Evolutionary conservation across 2,113 vertebrate species (phyloP).

Genomic region (Ammospiza nelsoni): DNA sequence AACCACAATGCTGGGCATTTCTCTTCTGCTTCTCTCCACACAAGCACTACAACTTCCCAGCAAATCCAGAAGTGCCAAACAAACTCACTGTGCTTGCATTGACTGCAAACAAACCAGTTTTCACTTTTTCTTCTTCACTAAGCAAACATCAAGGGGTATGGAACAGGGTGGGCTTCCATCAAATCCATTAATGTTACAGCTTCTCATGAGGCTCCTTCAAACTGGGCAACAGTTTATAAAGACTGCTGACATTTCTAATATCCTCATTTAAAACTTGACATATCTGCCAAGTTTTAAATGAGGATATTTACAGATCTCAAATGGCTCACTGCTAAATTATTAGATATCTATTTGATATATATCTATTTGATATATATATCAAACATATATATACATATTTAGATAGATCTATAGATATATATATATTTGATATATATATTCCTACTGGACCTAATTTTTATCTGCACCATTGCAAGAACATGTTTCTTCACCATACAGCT

Average conservation of each 20-base stretch:
- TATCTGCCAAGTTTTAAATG: background rate
- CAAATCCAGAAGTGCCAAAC: background rate
- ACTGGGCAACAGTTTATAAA: background rate
- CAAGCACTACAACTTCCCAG: background rate
- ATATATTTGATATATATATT: background rate
- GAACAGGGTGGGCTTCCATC: background rate
- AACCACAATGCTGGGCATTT: fast-evolving
- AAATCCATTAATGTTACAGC: background rate
- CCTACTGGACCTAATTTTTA: background rate
- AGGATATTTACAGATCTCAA: background rate
- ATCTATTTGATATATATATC: background rate
- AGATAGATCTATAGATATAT: background rate
- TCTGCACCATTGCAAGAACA: background rate
- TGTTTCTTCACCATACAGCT: background rate
- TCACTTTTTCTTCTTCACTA: background rate
- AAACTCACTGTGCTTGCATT: background rate
- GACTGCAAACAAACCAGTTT: background rate
- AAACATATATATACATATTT: no score
- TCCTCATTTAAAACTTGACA: no score
- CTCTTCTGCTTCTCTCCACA: background rate
- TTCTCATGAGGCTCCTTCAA: background rate
- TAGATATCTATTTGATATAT: background rate
- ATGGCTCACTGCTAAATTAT: background rate
- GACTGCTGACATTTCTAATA: background rate
- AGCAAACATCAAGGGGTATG: background rate